Conservation (phyloP, 2,797 vertebrate species). For the Anisognathus igniventris region DNA sequence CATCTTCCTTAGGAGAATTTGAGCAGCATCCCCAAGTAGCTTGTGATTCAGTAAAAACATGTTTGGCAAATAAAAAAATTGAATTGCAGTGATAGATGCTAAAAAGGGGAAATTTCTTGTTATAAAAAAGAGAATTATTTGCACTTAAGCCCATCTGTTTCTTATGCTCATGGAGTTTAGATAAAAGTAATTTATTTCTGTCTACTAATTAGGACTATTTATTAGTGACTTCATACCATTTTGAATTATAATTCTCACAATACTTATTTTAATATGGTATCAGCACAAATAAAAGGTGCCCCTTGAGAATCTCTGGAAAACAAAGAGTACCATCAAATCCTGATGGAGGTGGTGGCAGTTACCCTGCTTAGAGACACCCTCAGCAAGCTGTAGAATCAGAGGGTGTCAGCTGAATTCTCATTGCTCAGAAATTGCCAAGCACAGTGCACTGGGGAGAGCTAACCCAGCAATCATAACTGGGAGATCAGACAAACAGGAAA, state of each 20-base stretch:
- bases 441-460: background rate
- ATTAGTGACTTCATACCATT: constrained; percentile 26
- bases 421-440: background rate
- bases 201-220: constrained; percentile 63
- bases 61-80: background rate
- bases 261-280: background rate
- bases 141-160: constrained; percentile 39
- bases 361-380: background rate
- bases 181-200: constrained; percentile 24
- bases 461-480: background rate
- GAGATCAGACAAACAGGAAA: background rate
- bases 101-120: background rate
- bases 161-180: constrained; percentile 27
- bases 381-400: background rate
- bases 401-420: background rate
- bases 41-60: background rate
- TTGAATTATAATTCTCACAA: constrained; percentile 26
- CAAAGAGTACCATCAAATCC: background rate
- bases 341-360: background rate
- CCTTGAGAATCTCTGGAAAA: background rate
- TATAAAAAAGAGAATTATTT: constrained; percentile 51
- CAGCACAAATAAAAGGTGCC: background rate
- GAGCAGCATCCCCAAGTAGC: background rate
- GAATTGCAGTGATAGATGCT: background rate
- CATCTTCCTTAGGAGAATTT: background rate